A percentile compares a stretch with the other conserved stretches of the same genome.
Evolutionary conservation across 2,888 invertebrate genomes (phyloP).

Genomic region (Ecliptopera silaceata): DNA sequence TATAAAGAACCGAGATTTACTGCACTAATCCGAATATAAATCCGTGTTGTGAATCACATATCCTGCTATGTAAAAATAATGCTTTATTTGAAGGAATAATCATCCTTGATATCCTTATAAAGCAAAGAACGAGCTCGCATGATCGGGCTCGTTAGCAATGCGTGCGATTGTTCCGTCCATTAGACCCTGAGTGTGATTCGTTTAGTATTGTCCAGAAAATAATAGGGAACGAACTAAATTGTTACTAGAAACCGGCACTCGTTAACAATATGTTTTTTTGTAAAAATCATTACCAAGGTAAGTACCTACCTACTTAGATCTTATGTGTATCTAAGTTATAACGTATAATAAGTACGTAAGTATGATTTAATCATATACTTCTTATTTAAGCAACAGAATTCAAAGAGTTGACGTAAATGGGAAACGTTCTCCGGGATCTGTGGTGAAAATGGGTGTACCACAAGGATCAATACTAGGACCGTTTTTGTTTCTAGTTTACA

Average conservation of each 20-base stretch:
- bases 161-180: constrained; percentile 39
- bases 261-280: constrained; percentile 6
- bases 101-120: not conserved
- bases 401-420: too few species aligned
- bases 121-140: constrained; percentile 43
- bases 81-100: constrained; percentile 7
- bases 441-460: too few species aligned
- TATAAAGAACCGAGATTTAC: too few species aligned
- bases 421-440: too few species aligned
- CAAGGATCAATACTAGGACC: too few species aligned
- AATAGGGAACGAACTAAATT: constrained; percentile 21
- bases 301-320: not conserved
- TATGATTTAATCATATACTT: too few species aligned
- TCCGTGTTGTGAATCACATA: too few species aligned
- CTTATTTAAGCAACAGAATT: too few species aligned
- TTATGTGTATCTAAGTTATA: too few species aligned
- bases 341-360: too few species aligned
- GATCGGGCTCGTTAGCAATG: constrained; percentile 53
- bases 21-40: too few species aligned
- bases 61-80: not conserved
- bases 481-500: too few species aligned
- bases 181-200: constrained; percentile 31
- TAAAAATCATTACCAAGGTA: constrained; percentile 1
- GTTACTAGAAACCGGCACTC: constrained; percentile 21
- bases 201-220: constrained; percentile 43